Conservation (phyloP, 2,888 invertebrate species). For the Sabatieria punctata region DNA sequence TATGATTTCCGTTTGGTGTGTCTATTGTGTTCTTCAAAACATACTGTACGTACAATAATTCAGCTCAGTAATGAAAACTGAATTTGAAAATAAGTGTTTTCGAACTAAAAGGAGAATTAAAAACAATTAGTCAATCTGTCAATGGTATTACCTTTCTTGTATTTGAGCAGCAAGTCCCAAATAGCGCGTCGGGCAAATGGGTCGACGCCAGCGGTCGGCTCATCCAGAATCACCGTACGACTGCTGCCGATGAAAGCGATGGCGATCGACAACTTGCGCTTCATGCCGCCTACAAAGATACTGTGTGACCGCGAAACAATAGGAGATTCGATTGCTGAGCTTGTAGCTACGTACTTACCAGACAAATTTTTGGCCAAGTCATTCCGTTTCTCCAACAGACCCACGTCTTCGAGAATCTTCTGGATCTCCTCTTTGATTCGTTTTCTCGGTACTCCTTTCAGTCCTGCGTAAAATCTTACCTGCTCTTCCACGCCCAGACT, state of each 20-base stretch:
- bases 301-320: no score
- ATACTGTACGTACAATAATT: constrained; percentile 76
- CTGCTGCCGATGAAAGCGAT: constrained; percentile 54
- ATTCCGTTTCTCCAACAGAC: constrained; percentile 47
- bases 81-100: no score
- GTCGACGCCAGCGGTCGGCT: no score
- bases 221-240: neutral
- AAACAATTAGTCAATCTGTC: constrained; percentile 37
- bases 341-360: constrained; percentile 10
- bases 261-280: constrained; percentile 69
- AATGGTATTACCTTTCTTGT: constrained; percentile 40
- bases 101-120: no score
- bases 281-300: constrained; percentile 51
- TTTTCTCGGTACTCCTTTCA: constrained; percentile 33
- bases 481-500: constrained; percentile 58
- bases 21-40: no score
- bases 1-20: no score
- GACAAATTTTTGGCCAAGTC: constrained; percentile 40
- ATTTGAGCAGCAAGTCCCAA: constrained; percentile 54
- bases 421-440: constrained; percentile 41
- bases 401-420: constrained; percentile 44
- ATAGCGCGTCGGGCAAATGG: constrained; percentile 56
- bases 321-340: no score
- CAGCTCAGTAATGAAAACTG: no score
- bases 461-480: constrained; percentile 40